A percentile compares a stretch with the other conserved stretches of the same genome.
phyloP scores from a whole-genome alignment of 2,113 vertebrate genomes.

The Nettapus auritus region DNA sequence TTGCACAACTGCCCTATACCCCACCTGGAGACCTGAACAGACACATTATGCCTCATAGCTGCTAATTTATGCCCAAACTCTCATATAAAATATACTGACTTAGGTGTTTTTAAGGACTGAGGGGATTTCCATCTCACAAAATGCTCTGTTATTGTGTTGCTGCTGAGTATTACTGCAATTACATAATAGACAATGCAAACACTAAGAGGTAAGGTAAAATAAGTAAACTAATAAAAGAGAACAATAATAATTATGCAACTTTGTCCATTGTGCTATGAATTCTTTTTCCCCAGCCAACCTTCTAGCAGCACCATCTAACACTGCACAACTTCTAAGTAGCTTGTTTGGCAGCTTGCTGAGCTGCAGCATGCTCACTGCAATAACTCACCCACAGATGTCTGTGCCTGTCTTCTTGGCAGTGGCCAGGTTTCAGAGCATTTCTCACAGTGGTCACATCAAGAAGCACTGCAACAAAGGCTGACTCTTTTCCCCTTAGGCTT shows the following conservation, averaged over 20 bases:
- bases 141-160: background rate
- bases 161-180: background rate
- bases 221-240: background rate
- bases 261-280: background rate
- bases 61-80: background rate
- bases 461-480: background rate
- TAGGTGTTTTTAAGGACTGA: background rate
- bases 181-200: background rate
- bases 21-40: background rate
- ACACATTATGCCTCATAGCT: background rate
- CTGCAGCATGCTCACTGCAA: background rate
- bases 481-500: background rate
- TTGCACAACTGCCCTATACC: background rate
- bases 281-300: background rate
- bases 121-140: background rate
- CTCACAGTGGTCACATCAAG: background rate
- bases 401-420: background rate
- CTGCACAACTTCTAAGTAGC: background rate
- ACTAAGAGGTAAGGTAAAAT: background rate
- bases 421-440: background rate
- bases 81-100: background rate
- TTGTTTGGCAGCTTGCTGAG: slow-evolving; percentile 8
- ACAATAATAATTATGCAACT: background rate
- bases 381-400: background rate
- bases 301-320: background rate